Base-by-base conservation (phyloP, 2,113 vertebrate species). In the Petromus typicus region DNA sequence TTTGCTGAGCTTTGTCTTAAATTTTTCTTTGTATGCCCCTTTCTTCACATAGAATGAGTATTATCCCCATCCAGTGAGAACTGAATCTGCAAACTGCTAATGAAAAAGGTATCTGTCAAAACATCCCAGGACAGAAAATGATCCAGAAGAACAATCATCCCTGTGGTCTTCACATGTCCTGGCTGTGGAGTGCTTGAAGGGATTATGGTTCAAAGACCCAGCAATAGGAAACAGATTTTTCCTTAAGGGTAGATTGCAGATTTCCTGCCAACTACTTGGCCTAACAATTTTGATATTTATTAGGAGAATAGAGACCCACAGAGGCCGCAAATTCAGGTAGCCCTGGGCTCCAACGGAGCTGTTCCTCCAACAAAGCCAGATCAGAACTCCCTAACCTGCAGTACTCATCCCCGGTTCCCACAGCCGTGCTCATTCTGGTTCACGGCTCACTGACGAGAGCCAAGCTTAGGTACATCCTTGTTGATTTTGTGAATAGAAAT, bases 141-240 rank as follows among this genome's bases (percentile, higher is more conserved):
- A 95, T 95, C 69, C 87, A 93, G 88, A 92, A 92, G 96, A 96
- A 78, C 45, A n/a, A 27, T 85, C n/a, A 66, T 78, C 63, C n/a
- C 5, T 13, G 13, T 66, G 61, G 61, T 90, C 37, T 84, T 93
- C 95, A 86, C 69, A 59, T 40, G 45, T 82, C 80, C 54, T 92
- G 16, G 30, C 9, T 54, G 32, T 56, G 83, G 40, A 93, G 56
- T 10, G 91, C 93, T 97, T 93, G 84, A 95, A 95, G 61, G 92
- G 91, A 95, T 97, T 97, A 95, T 56, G 37, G 76, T 94, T 97
- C 96, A 97, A 97, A 98, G 94, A 91, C 89, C 95, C 30, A 82
- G 76, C 75, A 96, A 91, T 75, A 94, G 89, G 96, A 96, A 96
- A 80, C 54, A 23, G 71, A 25, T 94, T 93, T 95, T 83, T 93